Conservation (phyloP, 2,797 vertebrate species). For the Naso thynnoides region DNA sequence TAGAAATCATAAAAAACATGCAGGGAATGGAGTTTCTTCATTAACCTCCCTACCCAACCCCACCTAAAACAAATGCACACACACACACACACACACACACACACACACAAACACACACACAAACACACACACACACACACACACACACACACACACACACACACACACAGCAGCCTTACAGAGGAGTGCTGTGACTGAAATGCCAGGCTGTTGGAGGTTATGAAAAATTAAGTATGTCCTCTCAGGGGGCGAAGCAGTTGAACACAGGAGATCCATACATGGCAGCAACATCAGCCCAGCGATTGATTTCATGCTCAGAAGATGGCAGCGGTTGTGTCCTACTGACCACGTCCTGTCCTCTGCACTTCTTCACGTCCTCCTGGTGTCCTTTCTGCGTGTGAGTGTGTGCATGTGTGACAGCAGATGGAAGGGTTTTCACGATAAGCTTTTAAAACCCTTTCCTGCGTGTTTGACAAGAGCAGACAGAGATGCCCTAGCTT, state of each 20-base stretch:
- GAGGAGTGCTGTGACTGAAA: conserved; percentile 53
- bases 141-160: neutral
- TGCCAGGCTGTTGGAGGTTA: conserved; percentile 47
- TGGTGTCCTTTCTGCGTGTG: neutral
- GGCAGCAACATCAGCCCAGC: conserved; percentile 46
- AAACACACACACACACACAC: no score
- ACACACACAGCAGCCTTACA: conserved; percentile 6
- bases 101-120: no score
- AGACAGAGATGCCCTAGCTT: conserved; percentile 22
- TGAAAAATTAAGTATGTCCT: conserved; percentile 68
- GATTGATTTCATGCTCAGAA: conserved; percentile 60
- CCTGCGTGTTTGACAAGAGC: conserved; percentile 41
- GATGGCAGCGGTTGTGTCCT: conserved; percentile 34
- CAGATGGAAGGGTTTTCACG: conserved; percentile 2
- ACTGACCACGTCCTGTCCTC: conserved; percentile 30
- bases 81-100: no score
- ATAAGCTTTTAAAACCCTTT: conserved; percentile 42
- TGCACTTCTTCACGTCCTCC: conserved; percentile 16
- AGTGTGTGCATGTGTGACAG: conserved; percentile 5
- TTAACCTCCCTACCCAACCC: no score
- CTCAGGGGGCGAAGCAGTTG: conserved; percentile 28
- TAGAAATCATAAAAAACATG: no score
- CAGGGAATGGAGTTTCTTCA: no score
- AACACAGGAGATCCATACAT: conserved; percentile 34
- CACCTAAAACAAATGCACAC: no score